phyloP scores from a whole-genome alignment of 2,113 vertebrate species.

The Misgurnus mizolepis region DNA sequence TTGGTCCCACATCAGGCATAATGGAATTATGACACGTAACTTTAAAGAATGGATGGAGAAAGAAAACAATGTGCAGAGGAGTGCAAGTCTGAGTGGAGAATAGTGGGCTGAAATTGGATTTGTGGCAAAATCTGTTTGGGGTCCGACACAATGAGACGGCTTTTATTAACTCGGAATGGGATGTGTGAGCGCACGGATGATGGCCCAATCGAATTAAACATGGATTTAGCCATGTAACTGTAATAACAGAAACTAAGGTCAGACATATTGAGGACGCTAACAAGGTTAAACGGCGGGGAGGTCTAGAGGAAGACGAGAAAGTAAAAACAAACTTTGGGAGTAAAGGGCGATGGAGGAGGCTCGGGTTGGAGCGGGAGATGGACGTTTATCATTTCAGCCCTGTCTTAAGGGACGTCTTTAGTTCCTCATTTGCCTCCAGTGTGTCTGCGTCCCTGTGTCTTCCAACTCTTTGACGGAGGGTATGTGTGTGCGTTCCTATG shows the following conservation, averaged over 20 bases:
- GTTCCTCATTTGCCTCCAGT: slow-evolving; percentile 20
- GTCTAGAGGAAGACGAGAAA: slow-evolving; percentile 14
- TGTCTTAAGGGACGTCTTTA: slow-evolving; percentile 18
- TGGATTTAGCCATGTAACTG: slow-evolving; percentile 63
- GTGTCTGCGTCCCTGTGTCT: slow-evolving; percentile 42
- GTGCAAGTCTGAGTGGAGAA: slow-evolving; percentile 21
- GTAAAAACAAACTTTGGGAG: slow-evolving; percentile 16
- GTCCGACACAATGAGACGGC: slow-evolving; percentile 69
- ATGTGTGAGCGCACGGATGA: slow-evolving; percentile 67
- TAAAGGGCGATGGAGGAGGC: slow-evolving; percentile 34
- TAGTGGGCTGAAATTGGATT: slow-evolving; percentile 63
- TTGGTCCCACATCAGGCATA: neutral
- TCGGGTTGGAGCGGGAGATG: neutral
- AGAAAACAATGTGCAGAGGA: slow-evolving; percentile 5
- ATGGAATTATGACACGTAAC: slow-evolving; percentile 37
- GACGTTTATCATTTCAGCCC: slow-evolving; percentile 29
- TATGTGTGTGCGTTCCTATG: slow-evolving; percentile 56
- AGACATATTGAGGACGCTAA: slow-evolving; percentile 66
- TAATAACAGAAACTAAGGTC: slow-evolving; percentile 70
- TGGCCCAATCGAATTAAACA: slow-evolving; percentile 71
- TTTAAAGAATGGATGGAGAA: slow-evolving; percentile 50
- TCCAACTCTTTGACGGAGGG: neutral
- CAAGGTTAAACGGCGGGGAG: slow-evolving; percentile 59
- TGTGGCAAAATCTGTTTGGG: slow-evolving; percentile 67
- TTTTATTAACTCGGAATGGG: slow-evolving; percentile 74